Evolutionary conservation across 2,113 vertebrate genomes (phyloP), one percentile per base, ranked within the genome.

Genomic region (Tylochromis polylepis): DNA sequence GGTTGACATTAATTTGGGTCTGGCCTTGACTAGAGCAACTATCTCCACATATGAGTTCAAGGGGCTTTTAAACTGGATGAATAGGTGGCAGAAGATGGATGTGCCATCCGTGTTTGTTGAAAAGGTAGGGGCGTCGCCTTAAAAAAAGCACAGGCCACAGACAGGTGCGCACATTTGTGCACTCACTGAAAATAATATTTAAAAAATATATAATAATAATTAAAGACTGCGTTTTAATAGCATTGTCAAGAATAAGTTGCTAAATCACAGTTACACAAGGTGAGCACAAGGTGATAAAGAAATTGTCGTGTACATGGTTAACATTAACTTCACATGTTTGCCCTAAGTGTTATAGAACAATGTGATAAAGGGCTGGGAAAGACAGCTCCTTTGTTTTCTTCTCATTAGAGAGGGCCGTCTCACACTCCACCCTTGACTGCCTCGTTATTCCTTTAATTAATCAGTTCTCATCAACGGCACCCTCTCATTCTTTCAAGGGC

Each of bases 381-480:
- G 94, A 94, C 92, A 94, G 95, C 91, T 94, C 94, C 94, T 95
- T 94, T 96, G 94, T 95, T 95, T 96, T 95, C 91, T 91, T 93
- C 94, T 96, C 95, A 96, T 96, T 96, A 96, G 94, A 93, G 92
- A 91, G 92, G 91, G 92, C 94, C 88, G 90, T 93, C 93, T 96
- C 94, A 93, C 93, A 95, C 94, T 95, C 91, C 93, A 95, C 90
- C 94, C 95, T 93, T 93, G 88, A 96, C 93, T 93, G 93, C 93
- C 95, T 96, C 93, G 93, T 96, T 96, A 96, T 95, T 95, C 95
- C 95, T 95, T 96, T 95, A 95, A 96, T 96, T 94, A 96, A 96
- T 96, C 96, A 96, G 94, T 95, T 96, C 95, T 95, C 94, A 95
- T 96, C 95, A 95, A 91, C 93, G 80, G 93, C 95, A 91, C 90